These are phyloP conservation scores for Ceriagrion tenellum DNA, from an alignment of 2,888 invertebrate species.

Conservation along the genomic window DNA sequence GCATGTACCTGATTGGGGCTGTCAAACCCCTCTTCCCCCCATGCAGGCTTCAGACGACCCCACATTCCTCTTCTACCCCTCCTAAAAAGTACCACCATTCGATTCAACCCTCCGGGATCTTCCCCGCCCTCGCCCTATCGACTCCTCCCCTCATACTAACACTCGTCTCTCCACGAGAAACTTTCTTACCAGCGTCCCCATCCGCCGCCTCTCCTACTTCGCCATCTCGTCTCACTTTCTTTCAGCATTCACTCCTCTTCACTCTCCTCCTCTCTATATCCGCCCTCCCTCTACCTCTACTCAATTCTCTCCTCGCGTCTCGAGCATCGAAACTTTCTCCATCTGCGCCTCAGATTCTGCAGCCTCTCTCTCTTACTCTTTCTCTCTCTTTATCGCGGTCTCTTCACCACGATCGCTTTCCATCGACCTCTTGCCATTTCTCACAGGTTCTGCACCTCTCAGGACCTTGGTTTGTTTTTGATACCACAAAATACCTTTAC, in stretches of 20 bases:
- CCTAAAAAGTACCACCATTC: too few relatives aligned
- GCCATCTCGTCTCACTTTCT: background rate
- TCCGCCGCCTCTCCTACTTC: background rate
- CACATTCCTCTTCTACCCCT: background rate
- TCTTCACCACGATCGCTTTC: background rate
- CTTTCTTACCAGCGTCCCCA: background rate
- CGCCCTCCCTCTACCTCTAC: background rate
- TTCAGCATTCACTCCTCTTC: background rate
- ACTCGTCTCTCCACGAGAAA: background rate
- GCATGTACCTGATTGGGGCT: background rate
- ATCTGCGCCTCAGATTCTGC: background rate
- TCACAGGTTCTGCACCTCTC: too few relatives aligned
- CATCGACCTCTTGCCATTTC: background rate
- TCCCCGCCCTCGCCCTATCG: too few relatives aligned
- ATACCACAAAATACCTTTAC: too few relatives aligned
- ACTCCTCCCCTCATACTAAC: too few relatives aligned
- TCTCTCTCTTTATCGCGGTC: background rate
- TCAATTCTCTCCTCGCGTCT: background rate
- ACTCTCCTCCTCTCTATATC: background rate
- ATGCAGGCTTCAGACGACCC: background rate
- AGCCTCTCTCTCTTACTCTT: background rate
- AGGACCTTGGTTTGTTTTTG: too few relatives aligned
- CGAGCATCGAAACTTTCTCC: slow-evolving; percentile 17
- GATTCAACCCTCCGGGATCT: too few relatives aligned
- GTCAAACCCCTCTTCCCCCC: background rate